These are phyloP conservation scores for Cataglyphis hispanica DNA, from an alignment of 1,140 invertebrate genomes.

Conservation along the genomic window DNA sequence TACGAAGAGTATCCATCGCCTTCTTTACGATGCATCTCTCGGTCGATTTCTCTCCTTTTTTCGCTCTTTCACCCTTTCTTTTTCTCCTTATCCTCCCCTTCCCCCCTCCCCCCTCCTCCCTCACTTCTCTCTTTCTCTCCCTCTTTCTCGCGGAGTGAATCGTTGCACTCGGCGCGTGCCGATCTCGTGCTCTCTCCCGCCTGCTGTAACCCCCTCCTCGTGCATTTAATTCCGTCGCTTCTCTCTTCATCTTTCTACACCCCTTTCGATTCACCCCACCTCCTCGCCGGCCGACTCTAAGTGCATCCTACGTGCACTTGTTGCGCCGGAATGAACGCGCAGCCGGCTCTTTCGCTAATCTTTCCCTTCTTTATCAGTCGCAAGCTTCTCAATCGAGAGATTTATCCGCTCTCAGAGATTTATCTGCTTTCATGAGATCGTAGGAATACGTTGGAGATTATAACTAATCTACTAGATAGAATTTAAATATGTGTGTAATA, in stretches of 20 bases:
- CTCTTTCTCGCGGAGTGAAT: conserved; percentile 72
- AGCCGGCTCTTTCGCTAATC: conserved; percentile 58
- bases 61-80: not conserved
- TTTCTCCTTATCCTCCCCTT: not conserved
- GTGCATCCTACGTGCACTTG: conserved; percentile 77
- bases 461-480: too few species aligned
- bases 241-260: conserved; percentile 63
- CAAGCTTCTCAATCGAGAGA: not conserved
- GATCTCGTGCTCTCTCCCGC: conserved; percentile 78
- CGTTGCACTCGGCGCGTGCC: conserved; percentile 84
- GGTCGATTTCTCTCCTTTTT: conserved; percentile 13
- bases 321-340: conserved; percentile 71
- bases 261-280: conserved; percentile 62
- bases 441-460: too few species aligned
- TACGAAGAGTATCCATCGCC: conserved; percentile 43
- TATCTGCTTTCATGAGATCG: too few species aligned
- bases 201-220: conserved; percentile 69
- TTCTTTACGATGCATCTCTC: conserved; percentile 72
- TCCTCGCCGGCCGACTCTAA: conserved; percentile 19
- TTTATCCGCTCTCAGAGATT: too few species aligned
- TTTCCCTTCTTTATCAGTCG: not conserved
- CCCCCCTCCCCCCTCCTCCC: not conserved
- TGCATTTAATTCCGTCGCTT: conserved; percentile 74
- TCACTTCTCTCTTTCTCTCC: conserved; percentile 25
- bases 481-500: too few species aligned